Percentiles rank a stretch among this genome's conserved stretches.
These are phyloP conservation scores for Punctoribates punctum DNA, from an alignment of 2,888 invertebrate species.

Conservation along the genomic window DNA sequence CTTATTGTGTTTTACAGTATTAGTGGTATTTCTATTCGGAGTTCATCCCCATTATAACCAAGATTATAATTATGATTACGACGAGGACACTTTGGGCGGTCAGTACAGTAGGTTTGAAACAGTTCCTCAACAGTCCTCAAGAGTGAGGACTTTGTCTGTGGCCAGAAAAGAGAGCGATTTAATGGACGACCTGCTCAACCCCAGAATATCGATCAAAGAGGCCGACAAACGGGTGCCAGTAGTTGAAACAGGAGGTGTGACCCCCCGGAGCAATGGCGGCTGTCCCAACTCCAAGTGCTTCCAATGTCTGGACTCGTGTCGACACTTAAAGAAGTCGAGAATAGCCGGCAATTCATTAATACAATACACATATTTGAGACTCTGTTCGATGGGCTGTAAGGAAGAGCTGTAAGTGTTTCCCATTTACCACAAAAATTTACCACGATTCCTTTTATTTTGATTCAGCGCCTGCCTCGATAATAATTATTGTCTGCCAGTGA, in stretches of 20 bases:
- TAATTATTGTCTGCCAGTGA: constrained; percentile 4
- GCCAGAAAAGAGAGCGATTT: not conserved
- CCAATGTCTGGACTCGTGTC: not conserved
- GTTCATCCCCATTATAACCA: no score
- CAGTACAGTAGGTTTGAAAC: no score
- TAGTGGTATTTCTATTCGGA: no score
- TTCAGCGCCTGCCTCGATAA: not conserved
- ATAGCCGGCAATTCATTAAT: not conserved
- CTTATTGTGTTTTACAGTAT: no score
- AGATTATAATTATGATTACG: no score
- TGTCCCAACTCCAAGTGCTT: not conserved
- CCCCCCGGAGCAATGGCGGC: not conserved
- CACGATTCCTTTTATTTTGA: not conserved
- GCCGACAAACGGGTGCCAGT: not conserved
- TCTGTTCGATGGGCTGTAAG: constrained; percentile 6
- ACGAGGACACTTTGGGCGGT: no score
- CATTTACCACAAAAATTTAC: not conserved
- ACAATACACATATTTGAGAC: not conserved
- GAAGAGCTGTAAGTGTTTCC: not conserved
- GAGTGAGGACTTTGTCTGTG: no score
- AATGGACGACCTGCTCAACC: not conserved
- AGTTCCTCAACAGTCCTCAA: no score
- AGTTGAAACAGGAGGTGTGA: not conserved
- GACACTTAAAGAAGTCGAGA: not conserved
- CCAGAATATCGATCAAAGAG: not conserved